Base-by-base conservation (phyloP, 2,113 vertebrate species). In the Corythaixoides concolor region DNA sequence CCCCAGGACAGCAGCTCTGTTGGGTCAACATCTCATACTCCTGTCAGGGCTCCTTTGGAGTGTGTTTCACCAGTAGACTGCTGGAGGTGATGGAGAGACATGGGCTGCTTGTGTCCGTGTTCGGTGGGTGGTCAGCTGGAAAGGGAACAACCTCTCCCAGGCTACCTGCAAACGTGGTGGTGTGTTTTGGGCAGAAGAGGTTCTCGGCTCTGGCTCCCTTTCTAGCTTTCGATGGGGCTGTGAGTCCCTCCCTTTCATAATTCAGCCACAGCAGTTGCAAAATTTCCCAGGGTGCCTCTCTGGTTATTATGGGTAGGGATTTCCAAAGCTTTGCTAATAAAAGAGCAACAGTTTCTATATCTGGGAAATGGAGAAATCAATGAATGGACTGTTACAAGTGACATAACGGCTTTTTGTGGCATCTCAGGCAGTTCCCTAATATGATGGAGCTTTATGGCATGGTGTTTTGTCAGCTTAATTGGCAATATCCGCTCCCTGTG, bases 321-420 rank as follows among this genome's bases (percentile, higher is more conserved):
- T 95, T 94, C 96, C 89, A 66, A 72, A 91, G 92, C 89, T 92
- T 82, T 20, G 69, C 90, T 92, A 73, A 78, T 88, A 84, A 75
- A 94, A 92, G 58, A 91, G 86, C 89, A 91, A 66, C 81, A 79
- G 58, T 76, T 92, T 60, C 86, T 59, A 0, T 55, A 78, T n/a
- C 92, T 79, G 89, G 77, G 81, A 91, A 73, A 77, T 94, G 93
- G 81, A 58, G 97, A 97, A 96, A 96, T 93, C 94, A 37, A 92
- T 85, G 86, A 81, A 53, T 12, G 3, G 81, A 20, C 83, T 89
- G 90, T 95, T 62, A 92, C 94, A 91, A 89, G 86, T 26, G 77
- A 72, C 16, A 35, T 7, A 96, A 90, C 87, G 41, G 77, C 77
- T 96, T 79, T 85, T 76, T 79, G 92, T 69, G 94, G 95, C 84